Percentiles rank a stretch among this genome's conserved stretches.
phyloP scores from a whole-genome alignment of 1,140 invertebrate genomes.

The Rhagoletis zephyria region DNA sequence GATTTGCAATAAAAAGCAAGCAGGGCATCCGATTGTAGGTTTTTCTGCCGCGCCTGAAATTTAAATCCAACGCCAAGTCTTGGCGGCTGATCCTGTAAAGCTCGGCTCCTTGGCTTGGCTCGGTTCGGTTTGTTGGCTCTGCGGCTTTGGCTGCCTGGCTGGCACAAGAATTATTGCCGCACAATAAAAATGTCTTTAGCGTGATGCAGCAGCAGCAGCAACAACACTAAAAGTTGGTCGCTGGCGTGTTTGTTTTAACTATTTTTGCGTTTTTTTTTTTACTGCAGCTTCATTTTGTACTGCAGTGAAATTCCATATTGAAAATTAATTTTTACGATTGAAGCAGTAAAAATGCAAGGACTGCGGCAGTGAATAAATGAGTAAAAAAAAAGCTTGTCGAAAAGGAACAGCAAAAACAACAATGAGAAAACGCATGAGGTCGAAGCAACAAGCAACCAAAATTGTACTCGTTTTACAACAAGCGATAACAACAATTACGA shows the following conservation, averaged over 20 bases:
- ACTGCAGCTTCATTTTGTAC: constrained; percentile 13
- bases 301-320: constrained; percentile 55
- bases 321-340: constrained; percentile 58
- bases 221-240: neutral
- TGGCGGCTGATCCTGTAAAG: constrained; percentile 36
- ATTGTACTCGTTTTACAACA: constrained; percentile 12
- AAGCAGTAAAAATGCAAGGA: neutral
- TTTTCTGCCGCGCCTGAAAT: constrained; percentile 32
- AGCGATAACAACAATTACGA: constrained; percentile 35
- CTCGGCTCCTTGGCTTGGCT: constrained; percentile 21
- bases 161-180: constrained; percentile 53
- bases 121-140: neutral
- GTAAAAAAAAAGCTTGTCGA: neutral
- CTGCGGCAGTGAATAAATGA: constrained; percentile 20
- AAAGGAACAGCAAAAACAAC: constrained; percentile 27
- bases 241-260: neutral
- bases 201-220: constrained; percentile 16
- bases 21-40: constrained; percentile 29
- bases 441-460: constrained; percentile 47
- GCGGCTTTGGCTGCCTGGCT: constrained; percentile 1
- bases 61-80: constrained; percentile 35
- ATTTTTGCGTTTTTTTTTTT: constrained; percentile 8
- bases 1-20: constrained; percentile 47
- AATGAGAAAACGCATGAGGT: constrained; percentile 27
- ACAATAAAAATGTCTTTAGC: constrained; percentile 53